Conservation (phyloP, 2,888 invertebrate species). For the Dyspetes luteomarginatus region DNA sequence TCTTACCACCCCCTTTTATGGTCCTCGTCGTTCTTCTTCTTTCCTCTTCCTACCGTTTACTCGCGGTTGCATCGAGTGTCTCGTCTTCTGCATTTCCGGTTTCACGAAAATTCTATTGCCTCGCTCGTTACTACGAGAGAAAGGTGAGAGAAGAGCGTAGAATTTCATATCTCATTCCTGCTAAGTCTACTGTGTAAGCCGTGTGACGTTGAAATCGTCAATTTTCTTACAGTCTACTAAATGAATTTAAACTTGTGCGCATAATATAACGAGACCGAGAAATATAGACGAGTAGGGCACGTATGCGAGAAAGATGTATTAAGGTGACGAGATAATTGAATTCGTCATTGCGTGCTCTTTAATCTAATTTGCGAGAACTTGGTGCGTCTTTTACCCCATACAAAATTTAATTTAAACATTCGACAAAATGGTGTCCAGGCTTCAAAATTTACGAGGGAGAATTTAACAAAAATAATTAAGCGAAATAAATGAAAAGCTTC, state of each 20-base stretch:
- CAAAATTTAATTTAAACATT: not conserved
- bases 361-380: not conserved
- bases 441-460: not conserved
- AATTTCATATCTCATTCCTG: slow-evolving; percentile 6
- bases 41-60: not conserved
- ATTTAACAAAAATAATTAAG: no score
- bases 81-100: not conserved
- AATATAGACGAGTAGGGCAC: not conserved
- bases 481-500: no score
- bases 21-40: slow-evolving; percentile 18
- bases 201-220: slow-evolving; percentile 27
- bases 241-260: slow-evolving; percentile 48
- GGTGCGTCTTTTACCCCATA: not conserved
- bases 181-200: no score
- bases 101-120: slow-evolving; percentile 23
- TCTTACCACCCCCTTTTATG: slow-evolving; percentile 17
- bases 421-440: not conserved
- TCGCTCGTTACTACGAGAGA: not conserved
- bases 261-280: slow-evolving; percentile 13
- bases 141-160: not conserved
- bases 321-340: slow-evolving; percentile 7
- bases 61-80: not conserved
- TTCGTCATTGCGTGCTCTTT: slow-evolving; percentile 1
- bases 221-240: slow-evolving; percentile 28
- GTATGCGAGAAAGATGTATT: not conserved